Percentiles rank a stretch among this genome's conserved stretches.
Evolutionary conservation across 2,113 vertebrate species (phyloP).

Genomic region (Fulica atra): DNA sequence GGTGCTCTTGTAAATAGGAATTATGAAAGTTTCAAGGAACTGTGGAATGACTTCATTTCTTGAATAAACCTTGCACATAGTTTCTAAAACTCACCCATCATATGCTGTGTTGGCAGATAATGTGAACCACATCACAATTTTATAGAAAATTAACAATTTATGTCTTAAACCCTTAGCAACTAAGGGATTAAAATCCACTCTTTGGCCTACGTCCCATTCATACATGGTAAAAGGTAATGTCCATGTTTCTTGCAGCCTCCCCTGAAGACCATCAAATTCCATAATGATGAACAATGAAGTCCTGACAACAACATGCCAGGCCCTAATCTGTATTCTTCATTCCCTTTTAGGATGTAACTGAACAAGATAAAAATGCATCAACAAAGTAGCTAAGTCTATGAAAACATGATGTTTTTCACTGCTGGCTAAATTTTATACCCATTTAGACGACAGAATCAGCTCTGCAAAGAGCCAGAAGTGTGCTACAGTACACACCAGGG

Average conservation of each 20-base stretch:
- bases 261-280: background rate
- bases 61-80: background rate
- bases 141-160: background rate
- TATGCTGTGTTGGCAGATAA: background rate
- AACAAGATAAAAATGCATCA: background rate
- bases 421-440: background rate
- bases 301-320: background rate
- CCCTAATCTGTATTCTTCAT: background rate
- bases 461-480: background rate
- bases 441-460: background rate
- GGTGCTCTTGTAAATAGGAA: slow-evolving; percentile 10
- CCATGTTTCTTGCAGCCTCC: background rate
- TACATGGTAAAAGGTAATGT: background rate
- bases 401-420: background rate
- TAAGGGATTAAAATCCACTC: background rate
- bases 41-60: background rate
- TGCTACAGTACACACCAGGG: background rate
- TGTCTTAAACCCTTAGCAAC: background rate
- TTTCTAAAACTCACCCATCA: background rate
- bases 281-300: background rate
- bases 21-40: slow-evolving; percentile 25
- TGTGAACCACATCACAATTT: background rate
- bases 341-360: background rate
- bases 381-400: background rate
- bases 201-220: background rate